Evolutionary conservation across 1,140 invertebrate species (phyloP), one percentile per base, ranked within the genome.

Genomic region (Paraescarpia echinospica): DNA sequence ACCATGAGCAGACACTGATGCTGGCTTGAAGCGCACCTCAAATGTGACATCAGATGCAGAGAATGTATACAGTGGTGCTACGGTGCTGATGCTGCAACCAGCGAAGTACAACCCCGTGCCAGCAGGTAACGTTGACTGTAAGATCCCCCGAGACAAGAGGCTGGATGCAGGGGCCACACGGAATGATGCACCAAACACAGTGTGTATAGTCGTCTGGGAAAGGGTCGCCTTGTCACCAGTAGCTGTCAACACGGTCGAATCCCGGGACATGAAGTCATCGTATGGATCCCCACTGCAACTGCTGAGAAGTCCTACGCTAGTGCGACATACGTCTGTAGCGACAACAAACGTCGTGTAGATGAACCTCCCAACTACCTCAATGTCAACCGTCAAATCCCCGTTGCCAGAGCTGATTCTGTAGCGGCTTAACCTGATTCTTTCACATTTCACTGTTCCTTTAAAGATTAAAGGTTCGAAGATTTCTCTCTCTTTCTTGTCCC

Each of bases 21-120:
- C 33, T 34, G 92, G 33, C 91, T 93, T 93, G 35, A 94, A 94
- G 34, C 94, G 94, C 1, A 94, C 91, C 89, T 94, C 94, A 33
- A 94, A 33, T 14, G 93, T 93, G 18, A 93, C 91, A 33, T 94
- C 92, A 34, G 92, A 93, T 89, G 92, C 92, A 89, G 93, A 51
- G 48, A 94, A 94, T 22, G 93, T 92, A 5, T 59, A 91, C 48
- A 94, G 33, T 8, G 92, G 91, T 90, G 35, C 48, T 0, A 93
- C 93, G 34, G 92, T 93, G 31, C 93, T 48, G 1, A 93, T 33
- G 77, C 93, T 88, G 41, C 93, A 93, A 89, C 91, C 93, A 92
- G 92, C 91, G 89, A 94, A 92, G 41, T 89, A 27, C 1, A 94
- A 51, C 22, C 93, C 93, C 89, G 88, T 91, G 33, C 94, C 94